phyloP scores from a whole-genome alignment of 2,888 invertebrate genomes.

The Antheraea assamensis region DNA sequence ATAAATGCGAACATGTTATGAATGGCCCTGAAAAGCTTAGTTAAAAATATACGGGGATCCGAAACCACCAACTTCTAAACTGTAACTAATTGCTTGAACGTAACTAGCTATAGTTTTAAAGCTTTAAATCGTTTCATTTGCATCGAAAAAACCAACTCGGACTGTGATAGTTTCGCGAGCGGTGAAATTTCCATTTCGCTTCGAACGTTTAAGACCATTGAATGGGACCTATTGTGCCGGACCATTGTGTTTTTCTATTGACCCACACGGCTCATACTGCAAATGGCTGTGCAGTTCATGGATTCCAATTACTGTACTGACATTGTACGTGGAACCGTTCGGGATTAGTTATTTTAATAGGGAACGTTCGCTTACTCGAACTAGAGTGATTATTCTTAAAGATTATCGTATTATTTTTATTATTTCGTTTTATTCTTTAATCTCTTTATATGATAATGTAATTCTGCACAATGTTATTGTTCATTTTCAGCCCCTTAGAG shows the following conservation, averaged over 20 bases:
- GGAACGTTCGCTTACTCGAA: slow-evolving; percentile 22
- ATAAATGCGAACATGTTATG: not conserved
- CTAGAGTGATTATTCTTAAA: slow-evolving; percentile 15
- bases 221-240: slow-evolving; percentile 66
- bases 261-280: slow-evolving; percentile 64
- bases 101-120: slow-evolving; percentile 26
- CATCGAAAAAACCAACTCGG: slow-evolving; percentile 50
- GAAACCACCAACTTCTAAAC: slow-evolving; percentile 5
- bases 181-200: slow-evolving; percentile 75
- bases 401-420: not conserved
- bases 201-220: slow-evolving; percentile 70
- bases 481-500: not conserved
- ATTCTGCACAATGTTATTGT: not conserved
- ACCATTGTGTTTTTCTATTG: slow-evolving; percentile 78
- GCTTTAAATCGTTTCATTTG: slow-evolving; percentile 29
- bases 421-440: not conserved
- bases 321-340: slow-evolving; percentile 56
- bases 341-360: slow-evolving; percentile 55
- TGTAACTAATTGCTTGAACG: slow-evolving; percentile 13
- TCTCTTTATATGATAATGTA: not conserved
- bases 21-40: too few relatives aligned
- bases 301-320: slow-evolving; percentile 69
- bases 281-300: slow-evolving; percentile 52
- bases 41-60: not conserved
- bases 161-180: slow-evolving; percentile 59